A percentile compares a stretch with the other conserved stretches of the same genome.
Evolutionary conservation across 2,113 vertebrate genomes (phyloP).

Genomic region (Tachycineta bicolor): DNA sequence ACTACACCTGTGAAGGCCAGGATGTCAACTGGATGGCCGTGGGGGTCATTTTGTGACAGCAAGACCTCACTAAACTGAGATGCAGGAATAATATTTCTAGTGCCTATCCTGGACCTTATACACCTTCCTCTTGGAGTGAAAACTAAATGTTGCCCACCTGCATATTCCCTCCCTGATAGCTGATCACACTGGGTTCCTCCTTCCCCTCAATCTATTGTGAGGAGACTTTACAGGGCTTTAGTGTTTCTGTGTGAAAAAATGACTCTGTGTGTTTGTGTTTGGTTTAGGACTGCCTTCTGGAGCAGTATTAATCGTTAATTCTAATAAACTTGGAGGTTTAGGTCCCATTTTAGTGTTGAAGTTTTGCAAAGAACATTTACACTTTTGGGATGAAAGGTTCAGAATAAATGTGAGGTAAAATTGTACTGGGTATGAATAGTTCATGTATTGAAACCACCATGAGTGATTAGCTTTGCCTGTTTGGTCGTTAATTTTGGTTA

Average conservation of each 20-base stretch:
- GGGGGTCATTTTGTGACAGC: neutral
- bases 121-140: neutral
- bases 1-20: neutral
- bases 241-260: neutral
- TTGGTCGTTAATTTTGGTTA: constrained; percentile 16
- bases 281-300: neutral
- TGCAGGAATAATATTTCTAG: neutral
- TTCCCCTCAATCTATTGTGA: neutral
- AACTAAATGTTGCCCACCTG: neutral
- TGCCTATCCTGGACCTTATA: neutral
- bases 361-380: neutral
- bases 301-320: neutral
- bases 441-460: neutral
- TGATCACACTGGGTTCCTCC: neutral
- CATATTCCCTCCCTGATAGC: neutral
- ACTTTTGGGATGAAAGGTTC: neutral
- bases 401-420: neutral
- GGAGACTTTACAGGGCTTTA: neutral
- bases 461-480: neutral
- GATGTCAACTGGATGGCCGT: fast-evolving
- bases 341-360: neutral
- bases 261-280: neutral
- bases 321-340: neutral
- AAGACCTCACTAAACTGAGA: neutral
- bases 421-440: neutral